Evolutionary conservation across 2,888 invertebrate species (phyloP), one percentile per base, ranked within the genome.

Genomic region (Chaetogeoica ovagalla): DNA sequence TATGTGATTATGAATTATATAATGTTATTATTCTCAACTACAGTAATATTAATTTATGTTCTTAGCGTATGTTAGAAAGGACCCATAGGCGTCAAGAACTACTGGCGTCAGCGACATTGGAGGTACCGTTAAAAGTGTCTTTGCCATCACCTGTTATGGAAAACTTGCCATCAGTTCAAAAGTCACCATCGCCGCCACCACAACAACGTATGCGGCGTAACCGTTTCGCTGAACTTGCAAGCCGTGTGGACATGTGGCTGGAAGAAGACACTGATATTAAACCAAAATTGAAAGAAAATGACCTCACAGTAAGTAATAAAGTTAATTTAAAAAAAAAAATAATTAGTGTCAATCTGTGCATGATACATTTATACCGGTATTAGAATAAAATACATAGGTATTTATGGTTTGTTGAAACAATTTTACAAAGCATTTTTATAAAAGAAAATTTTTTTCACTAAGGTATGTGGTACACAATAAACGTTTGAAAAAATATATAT

Each of bases 31-130:
- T 48, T 48, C 48, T 48, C 48, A 48, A 48, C 48, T 48, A 11
- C 4, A 39, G 39, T 48, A 48, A 11, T 48, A 37, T 19, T 65
- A 19, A 43, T 43, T 71, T 39, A 17, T 57, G 0, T 59, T 71
- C 48, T 4, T 11, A 71, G 71, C 71, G 71, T 2, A 71, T 71
- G 71, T 71, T 71, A 6, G 71, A 71, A 23, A 71, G 71, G 7
- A 60, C 71, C 19, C 59, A 21, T 2, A 71, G 17, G 17, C 71
- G 71, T 13, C 71, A 71, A 43, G 43, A 71, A 23, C 5, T 71
- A 6, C 59, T 71, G 21, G 21, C 43, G 1, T 43, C 71, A 1
- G 43, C 59, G 0, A 9, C 43, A 17, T 43, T 17, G 13, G 21
- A 60, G 5, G 19, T 19, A 23, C 21, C 57, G 11, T 11, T 15